phyloP scores from a whole-genome alignment of 2,113 vertebrate species.

The Psammodynastes pulverulentus region DNA sequence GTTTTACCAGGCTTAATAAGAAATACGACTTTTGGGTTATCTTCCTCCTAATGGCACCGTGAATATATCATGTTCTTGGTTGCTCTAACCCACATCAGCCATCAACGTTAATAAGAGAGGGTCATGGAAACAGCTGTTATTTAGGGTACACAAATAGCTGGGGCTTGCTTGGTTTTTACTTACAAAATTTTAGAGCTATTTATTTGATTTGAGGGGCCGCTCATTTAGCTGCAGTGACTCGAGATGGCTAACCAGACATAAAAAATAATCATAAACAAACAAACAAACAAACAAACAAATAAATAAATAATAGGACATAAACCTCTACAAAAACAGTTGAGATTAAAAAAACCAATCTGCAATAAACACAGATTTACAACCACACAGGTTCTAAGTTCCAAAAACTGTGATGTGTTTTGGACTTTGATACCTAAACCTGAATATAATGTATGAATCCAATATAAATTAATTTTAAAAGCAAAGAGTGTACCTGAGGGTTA shows the following conservation, averaged over 20 bases:
- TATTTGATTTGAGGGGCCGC: not conserved
- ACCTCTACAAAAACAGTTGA: not conserved
- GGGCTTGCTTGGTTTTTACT: not conserved
- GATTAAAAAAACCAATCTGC: not conserved
- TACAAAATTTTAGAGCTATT: not conserved
- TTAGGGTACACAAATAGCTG: not conserved
- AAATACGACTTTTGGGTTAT: not conserved
- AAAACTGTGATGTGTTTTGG: not conserved
- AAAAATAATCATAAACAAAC: not conserved
- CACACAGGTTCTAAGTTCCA: not conserved
- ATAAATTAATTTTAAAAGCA: not conserved
- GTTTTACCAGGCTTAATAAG: not conserved
- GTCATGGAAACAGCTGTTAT: not conserved
- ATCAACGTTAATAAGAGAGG: not conserved
- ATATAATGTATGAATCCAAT: not conserved
- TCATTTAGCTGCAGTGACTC: not conserved
- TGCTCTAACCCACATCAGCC: not conserved
- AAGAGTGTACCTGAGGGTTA: not conserved
- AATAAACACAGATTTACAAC: not conserved
- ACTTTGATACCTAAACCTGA: not conserved
- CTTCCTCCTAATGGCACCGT: not conserved
- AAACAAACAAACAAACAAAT: not conserved
- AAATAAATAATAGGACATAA: not conserved
- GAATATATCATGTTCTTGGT: not conserved
- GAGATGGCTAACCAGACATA: not conserved